These are phyloP conservation scores for Drosophila peninsularis DNA, from an alignment of 2,888 invertebrate species.

Conservation along the genomic window DNA sequence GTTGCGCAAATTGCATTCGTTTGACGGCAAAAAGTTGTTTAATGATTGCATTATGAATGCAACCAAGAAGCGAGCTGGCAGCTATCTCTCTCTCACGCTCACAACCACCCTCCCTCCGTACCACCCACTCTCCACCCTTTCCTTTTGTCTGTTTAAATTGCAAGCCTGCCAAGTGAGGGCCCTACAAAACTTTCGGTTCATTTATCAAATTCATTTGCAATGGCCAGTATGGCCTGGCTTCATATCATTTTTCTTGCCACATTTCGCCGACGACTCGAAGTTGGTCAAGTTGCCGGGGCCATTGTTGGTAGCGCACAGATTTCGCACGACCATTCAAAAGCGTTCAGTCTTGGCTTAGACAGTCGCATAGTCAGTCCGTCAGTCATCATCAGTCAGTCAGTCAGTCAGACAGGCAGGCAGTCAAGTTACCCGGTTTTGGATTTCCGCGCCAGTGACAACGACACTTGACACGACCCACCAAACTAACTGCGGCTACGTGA, in stretches of 20 bases:
- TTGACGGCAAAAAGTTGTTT: conserved; percentile 35
- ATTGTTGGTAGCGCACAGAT: conserved; percentile 54
- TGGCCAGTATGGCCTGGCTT: conserved; percentile 15
- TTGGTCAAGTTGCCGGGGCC: conserved; percentile 37
- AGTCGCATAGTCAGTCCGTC: conserved; percentile 36
- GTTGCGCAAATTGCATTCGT: conserved; percentile 41
- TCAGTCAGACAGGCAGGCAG: conserved; percentile 32
- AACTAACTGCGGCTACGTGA: conserved; percentile 58
- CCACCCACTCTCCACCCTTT: too few relatives aligned
- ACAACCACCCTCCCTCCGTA: too few relatives aligned
- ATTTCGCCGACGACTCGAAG: conserved; percentile 21
- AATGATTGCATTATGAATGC: conserved; percentile 54
- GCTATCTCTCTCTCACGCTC: background rate
- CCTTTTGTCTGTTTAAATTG: conserved; percentile 8
- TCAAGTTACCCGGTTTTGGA: conserved; percentile 53
- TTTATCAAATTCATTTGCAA: conserved; percentile 67
- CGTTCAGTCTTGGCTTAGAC: conserved; percentile 26
- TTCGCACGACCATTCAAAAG: conserved; percentile 50
- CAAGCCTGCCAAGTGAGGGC: conserved; percentile 7
- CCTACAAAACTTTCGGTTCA: conserved; percentile 40
- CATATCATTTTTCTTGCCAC: conserved; percentile 71
- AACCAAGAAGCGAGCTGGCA: conserved; percentile 14
- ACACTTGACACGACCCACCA: conserved; percentile 72
- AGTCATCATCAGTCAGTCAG: conserved; percentile 23
- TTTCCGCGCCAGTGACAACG: conserved; percentile 63